Evolutionary conservation across 2,888 invertebrate genomes (phyloP), one percentile per base, ranked within the genome.

Genomic region (Andricus quercusramuli): DNA sequence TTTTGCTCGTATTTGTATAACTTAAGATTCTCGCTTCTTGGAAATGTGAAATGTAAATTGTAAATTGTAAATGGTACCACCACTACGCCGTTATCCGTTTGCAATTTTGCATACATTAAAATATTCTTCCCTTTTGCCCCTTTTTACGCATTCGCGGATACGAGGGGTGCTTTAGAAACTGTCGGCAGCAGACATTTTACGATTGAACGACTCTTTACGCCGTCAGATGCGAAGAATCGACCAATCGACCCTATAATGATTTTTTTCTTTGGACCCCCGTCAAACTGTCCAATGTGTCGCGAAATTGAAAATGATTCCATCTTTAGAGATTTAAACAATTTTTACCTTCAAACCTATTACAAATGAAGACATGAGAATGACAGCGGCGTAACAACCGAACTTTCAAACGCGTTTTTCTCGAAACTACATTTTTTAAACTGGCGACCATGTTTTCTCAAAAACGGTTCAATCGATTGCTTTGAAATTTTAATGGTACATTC

Each of bases 1-100:
- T 68, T 68, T 68, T 17, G 68, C n/a, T 51, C 51, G 70, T 37
- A 56, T 74, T 74, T 74, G 70, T 74, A 74, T 74, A 70, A 82
- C 84, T 84, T 83, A 84, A 81, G 84, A 87, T 85, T 83, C 80
- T 67, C 77, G 77, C 79, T 70, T 82, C 83, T 77, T 64, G 83
- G 84, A 83, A 87, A 86, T 86, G 86, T 37, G 37, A 37, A 37
- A 37, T 37, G 37, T 37, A 37, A 37, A 37, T 37, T 37, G 37
- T 1, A 37, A 37, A 37, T 37, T 32, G 32, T 85, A 86, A 87
- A 87, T 86, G 84, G 85, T 87, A 87, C 85, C 86, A 87, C 85
- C 86, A 83, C 78, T 66, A 79, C 84, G 83, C 84, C 84, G 86
- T 85, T 84, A 80, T 82, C 79, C 77, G 77, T 78, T 56, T 68